Base-by-base conservation (phyloP, 2,113 vertebrate species). In the Bubo scandiacus region DNA sequence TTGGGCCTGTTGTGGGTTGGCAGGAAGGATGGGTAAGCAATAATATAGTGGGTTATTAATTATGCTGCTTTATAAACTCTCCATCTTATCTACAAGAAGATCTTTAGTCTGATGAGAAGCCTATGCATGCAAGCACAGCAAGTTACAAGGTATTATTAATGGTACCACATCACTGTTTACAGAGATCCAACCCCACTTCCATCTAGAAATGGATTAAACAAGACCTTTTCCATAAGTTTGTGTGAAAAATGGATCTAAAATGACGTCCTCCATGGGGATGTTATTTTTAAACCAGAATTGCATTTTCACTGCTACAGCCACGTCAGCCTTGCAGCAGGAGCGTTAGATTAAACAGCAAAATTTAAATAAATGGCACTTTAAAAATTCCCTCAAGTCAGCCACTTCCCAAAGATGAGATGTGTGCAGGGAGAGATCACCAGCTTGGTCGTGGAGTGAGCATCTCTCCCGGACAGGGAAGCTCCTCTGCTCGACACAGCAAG, bases 331-430 rank as follows among this genome's bases (percentile, higher is more conserved):
- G 36, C 74, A 67, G 58, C 62, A 59, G 43, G 58, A 72, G 58
- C 8, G 1, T 86, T 81, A 92, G 62, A 54, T 93, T 73, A 93
- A 93, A 67, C 14, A 51, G 82, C 32, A 83, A 67, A 59, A 65
- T 74, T 93, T 91, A 42, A 92, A 81, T 65, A 78, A 93, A 95
- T 52, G 65, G 8, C 65, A 45, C 78, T 83, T 96, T 59, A 81
- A 68, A 83, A 58, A 94, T 65, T 42, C 58, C 89, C 93, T 63
- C 55, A 81, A 88, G 75, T 10, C 82, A 81, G 80, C 68, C 75
- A 61, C 49, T 74, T 95, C 77, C 43, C 11, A 25, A n/a, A 70
- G 63, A n/a, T 8, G 8, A 54, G 72, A 30, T 43, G 38, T 55
- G 47, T 80, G 82, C 45, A 54, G 67, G 30, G 42, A 38, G 34